phyloP scores from a whole-genome alignment of 2,888 invertebrate genomes.

The Athalia circularis region DNA sequence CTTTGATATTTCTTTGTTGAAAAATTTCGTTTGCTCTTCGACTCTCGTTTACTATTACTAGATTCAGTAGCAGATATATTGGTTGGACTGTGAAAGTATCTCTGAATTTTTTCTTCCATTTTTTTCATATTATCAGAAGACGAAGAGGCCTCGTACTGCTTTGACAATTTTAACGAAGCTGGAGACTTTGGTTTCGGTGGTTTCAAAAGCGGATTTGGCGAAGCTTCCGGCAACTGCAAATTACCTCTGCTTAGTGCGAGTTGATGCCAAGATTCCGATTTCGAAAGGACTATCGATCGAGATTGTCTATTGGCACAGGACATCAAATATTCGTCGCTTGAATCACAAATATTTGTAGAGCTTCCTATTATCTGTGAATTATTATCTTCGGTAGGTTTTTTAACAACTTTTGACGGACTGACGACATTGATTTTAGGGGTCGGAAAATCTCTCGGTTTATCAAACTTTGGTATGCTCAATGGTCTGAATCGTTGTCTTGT shows the following conservation, averaged over 20 bases:
- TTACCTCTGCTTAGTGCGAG: constrained; percentile 74
- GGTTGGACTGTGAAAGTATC: constrained; percentile 67
- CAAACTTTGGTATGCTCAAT: constrained; percentile 54
- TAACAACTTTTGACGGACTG: constrained; percentile 55
- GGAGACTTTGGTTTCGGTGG: constrained; percentile 83
- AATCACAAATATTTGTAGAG: constrained; percentile 59
- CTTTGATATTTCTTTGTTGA: constrained; percentile 52
- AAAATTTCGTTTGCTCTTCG: constrained; percentile 60
- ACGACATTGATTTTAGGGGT: constrained; percentile 58
- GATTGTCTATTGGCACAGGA: constrained; percentile 67
- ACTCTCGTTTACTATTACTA: constrained; percentile 49
- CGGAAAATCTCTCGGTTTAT: constrained; percentile 43
- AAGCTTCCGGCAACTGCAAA: constrained; percentile 65
- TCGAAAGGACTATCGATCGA: constrained; percentile 74
- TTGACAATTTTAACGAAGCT: constrained; percentile 84
- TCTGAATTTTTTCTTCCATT: constrained; percentile 70
- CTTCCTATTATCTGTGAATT: constrained; percentile 51
- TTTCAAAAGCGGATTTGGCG: constrained; percentile 66
- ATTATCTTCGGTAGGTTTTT: constrained; percentile 46
- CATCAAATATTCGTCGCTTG: constrained; percentile 71
- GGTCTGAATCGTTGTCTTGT: constrained; percentile 56
- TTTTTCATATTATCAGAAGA: constrained; percentile 65
- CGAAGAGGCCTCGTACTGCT: constrained; percentile 84
- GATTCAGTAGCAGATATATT: constrained; percentile 60
- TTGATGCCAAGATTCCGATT: constrained; percentile 90